These are phyloP conservation scores for Callimico goeldii DNA, from an alignment of 2,797 vertebrate species.

Conservation along the genomic window DNA sequence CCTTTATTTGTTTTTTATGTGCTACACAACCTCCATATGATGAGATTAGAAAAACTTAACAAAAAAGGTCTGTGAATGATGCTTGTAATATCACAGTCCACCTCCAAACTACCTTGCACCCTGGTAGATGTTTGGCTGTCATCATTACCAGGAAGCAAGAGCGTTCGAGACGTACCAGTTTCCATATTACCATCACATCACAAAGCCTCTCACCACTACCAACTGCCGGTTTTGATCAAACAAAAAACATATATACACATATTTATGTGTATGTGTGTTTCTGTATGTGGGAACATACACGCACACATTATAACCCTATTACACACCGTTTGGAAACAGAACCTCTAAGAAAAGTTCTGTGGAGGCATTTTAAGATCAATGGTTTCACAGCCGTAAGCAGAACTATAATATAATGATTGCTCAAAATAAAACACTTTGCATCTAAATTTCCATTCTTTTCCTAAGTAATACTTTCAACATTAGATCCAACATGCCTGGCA, in stretches of 20 bases:
- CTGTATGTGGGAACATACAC: background rate
- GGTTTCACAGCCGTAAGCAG: background rate
- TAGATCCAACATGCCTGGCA: background rate
- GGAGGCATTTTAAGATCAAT: background rate
- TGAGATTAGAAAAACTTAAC: background rate
- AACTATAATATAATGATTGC: background rate
- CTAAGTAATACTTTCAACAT: background rate
- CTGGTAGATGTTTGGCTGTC: rapidly evolving
- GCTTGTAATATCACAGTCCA: background rate
- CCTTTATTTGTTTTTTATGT: constrained; percentile 35
- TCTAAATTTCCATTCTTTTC: background rate
- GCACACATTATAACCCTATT: no score
- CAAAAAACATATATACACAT: background rate
- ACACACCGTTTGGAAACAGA: background rate
- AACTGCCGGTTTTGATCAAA: background rate
- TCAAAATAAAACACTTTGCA: background rate
- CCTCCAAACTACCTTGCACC: background rate
- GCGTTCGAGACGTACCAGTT: no score
- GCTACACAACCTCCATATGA: background rate
- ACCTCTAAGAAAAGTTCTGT: background rate
- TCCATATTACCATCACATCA: background rate
- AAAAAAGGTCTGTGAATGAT: background rate
- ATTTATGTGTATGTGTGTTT: background rate
- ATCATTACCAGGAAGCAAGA: background rate
- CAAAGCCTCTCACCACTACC: no score